A percentile compares a stretch with the other conserved stretches of the same genome.
These are phyloP conservation scores for Hipparchia sbordonii DNA, from an alignment of 2,888 invertebrate species.

Conservation along the genomic window DNA sequence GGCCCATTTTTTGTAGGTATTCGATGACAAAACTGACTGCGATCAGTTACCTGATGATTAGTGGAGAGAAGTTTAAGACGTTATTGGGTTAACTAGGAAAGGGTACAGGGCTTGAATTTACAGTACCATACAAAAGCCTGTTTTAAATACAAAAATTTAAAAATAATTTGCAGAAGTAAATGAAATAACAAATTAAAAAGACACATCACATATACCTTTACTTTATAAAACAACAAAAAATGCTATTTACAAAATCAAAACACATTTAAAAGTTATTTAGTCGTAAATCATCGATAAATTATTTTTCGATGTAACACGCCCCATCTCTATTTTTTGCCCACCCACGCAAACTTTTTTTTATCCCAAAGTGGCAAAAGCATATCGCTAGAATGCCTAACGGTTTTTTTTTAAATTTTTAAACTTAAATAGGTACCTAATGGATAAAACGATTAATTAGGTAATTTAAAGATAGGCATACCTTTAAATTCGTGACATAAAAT, in stretches of 20 bases:
- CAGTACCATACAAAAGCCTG: no score
- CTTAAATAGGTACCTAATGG: neutral
- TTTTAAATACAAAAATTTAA: neutral
- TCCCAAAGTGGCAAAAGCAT: conserved; percentile 3
- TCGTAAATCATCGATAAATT: conserved; percentile 18
- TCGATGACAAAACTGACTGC: no score
- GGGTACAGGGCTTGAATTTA: no score
- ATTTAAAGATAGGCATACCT: conserved; percentile 53
- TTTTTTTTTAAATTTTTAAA: neutral
- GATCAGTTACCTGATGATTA: no score
- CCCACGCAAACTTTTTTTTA: conserved; percentile 52
- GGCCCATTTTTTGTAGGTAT: neutral
- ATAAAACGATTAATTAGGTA: conserved; percentile 16
- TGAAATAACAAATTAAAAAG: neutral
- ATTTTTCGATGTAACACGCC: conserved; percentile 33
- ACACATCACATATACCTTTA: neutral
- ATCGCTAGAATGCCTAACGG: conserved; percentile 6
- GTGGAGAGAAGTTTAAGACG: no score
- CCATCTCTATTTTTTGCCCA: conserved; percentile 48
- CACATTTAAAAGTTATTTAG: no score
- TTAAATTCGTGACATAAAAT: conserved; percentile 56
- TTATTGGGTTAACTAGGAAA: no score
- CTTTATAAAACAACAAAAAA: neutral
- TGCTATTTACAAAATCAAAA: neutral
- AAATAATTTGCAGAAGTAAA: neutral